Base-by-base conservation (phyloP, 2,797 vertebrate species). In the Anabas testudineus region DNA sequence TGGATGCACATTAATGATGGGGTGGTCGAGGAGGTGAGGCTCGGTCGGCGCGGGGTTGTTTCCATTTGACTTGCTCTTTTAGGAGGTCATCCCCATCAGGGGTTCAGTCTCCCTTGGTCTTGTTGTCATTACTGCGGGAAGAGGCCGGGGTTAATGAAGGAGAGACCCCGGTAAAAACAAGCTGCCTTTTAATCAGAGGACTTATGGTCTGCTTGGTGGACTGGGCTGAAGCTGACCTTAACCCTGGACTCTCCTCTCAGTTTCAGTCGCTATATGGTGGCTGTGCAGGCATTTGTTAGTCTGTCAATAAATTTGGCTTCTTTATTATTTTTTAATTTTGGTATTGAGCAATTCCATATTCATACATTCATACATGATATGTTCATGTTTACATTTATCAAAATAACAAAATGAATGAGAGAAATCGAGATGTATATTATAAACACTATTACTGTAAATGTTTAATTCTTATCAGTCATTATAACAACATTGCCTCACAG, bases 71-170 rank as follows among this genome's bases (percentile, higher is more conserved):
- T 94, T 91, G 88, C 72, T 94, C 90, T 94, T 91, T 93, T 85
- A 89, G 92, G 93, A 93, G 94, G 93, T 95, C 93, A 90, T 81
- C 86, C 80, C 83, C 2, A 62, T 36, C 82, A 94, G 79, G 26
- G 66, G 37, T 86, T 90, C 87, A 88, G 90, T 86, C 88, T 91
- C 80, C 81, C 73, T 74, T 66, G 87, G 94, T 90, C 93, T 94
- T 95, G 93, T 84, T 78, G 85, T 95, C 93, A 95, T 95, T 95
- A 95, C 87, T 90, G 91, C 71, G 10, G 88, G 84, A 90, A 91
- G 88, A 93, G 90, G 83, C 77, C 65, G 59, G 87, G 86, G 90
- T 94, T 95, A 95, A 96, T 94, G 94, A 94, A 93, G 92, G 87
- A 76, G 82, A 88, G 92, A 92, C 93, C 90, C 90, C 84, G 89